Base-by-base conservation (phyloP, 2,888 invertebrate species). In the Ceriagrion tenellum region DNA sequence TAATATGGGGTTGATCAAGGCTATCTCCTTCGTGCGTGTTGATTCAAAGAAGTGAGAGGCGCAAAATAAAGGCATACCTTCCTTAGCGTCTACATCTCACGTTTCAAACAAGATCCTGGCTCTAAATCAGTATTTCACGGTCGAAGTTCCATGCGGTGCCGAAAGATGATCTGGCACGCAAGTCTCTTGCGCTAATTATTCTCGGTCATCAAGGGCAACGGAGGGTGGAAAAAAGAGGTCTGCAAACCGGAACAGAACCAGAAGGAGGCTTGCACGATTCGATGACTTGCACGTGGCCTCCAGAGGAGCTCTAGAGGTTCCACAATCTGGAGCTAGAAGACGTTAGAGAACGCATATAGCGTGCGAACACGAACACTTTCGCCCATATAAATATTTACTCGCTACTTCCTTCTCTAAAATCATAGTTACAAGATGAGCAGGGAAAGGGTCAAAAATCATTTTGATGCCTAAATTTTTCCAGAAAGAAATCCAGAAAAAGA, bases 341-440 rank as follows among this genome's bases (percentile, higher is more conserved):
- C 47, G 47, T 47, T 47, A 2, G 47, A 47, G 8, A 2, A 4
- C 47, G 2, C 47, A 2, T 47, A 47, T 47, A 47, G 2, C 47
- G 47, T 47, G 2, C 47, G 4, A 2, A 8, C 8, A 8, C 47
- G 47, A 47, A 47, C n/a, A n/a, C n/a, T n/a, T n/a, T n/a, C n/a
- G n/a, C n/a, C n/a, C n/a, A n/a, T n/a, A n/a, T n/a, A n/a, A n/a
- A 93, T 63, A 93, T 93, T 93, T 93, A 93, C 74, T 93, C 74
- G 69, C 69, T 93, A 93, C 93, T 95, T 90, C 88, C 90, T 95
- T 63, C 90, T 95, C 90, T 69, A 89, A 89, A 89, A 95, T 95
- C 95, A 95, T 89, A 95, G 95, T 89, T 95, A 95, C 95, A 95
- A 95, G 95, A 81, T 55, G 95, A 90, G 95, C 88, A 95, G 88